Percentiles rank a stretch among this genome's conserved stretches.
Evolutionary conservation across 2,113 vertebrate species (phyloP).

Genomic region (Nycticebus coucang): DNA sequence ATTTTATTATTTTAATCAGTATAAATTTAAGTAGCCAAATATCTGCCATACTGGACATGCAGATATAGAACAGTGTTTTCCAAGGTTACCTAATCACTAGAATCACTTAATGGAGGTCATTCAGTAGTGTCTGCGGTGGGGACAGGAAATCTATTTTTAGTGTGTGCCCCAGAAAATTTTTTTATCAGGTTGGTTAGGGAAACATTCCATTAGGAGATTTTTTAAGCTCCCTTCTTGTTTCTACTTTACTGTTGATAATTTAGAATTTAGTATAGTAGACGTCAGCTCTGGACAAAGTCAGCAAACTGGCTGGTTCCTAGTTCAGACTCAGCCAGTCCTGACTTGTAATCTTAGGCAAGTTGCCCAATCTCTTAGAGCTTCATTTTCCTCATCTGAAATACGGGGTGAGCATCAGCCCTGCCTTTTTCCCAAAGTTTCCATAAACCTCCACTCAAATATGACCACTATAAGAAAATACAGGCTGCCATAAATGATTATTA

Average conservation of each 20-base stretch:
- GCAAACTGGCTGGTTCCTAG: not conserved
- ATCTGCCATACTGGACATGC: not conserved
- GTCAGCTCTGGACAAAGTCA: constrained; percentile 20
- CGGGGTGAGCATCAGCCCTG: not conserved
- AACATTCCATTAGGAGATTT: not conserved
- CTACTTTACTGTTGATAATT: not conserved
- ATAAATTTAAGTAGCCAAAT: not conserved
- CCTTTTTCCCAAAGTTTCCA: not conserved
- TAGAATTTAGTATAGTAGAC: not conserved
- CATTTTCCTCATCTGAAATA: constrained; percentile 42
- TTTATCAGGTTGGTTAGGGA: not conserved
- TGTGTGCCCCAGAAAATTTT: not conserved
- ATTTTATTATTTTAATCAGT: not conserved
- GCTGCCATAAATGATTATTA: not conserved
- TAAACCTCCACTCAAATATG: constrained; percentile 13
- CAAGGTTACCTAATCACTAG: not conserved
- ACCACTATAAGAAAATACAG: not conserved
- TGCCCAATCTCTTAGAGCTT: constrained; percentile 18
- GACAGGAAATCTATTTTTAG: not conserved
- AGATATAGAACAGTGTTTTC: not conserved
- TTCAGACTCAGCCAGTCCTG: not conserved
- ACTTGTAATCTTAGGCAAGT: not conserved
- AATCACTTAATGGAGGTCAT: not conserved
- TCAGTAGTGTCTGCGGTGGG: not conserved
- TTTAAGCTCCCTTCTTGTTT: not conserved